phyloP scores from a whole-genome alignment of 2,113 vertebrate genomes.

The Elanoides forficatus region DNA sequence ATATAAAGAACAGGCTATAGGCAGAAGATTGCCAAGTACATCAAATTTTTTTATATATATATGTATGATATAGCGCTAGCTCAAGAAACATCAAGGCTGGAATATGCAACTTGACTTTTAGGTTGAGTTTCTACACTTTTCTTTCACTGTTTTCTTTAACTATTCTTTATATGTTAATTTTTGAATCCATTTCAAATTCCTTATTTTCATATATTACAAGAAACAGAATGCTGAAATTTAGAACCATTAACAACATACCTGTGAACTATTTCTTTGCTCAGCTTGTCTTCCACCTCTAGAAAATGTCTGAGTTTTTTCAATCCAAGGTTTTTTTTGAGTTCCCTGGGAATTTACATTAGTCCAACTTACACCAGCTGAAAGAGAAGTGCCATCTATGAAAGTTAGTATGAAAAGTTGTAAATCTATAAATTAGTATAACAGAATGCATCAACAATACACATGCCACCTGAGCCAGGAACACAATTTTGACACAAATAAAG shows the following conservation, averaged over 20 bases:
- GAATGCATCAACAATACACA: neutral
- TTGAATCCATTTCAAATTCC: neutral
- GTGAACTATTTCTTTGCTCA: conserved; percentile 83
- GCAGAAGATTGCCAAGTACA: neutral
- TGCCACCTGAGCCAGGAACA: neutral
- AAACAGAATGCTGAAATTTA: neutral
- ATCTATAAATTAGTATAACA: neutral
- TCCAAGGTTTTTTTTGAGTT: conserved; percentile 85
- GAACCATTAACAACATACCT: conserved; percentile 73
- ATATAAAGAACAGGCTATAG: neutral
- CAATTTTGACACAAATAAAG: neutral
- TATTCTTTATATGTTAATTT: neutral
- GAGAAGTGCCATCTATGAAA: neutral
- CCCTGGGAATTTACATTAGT: conserved; percentile 85
- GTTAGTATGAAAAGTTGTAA: neutral
- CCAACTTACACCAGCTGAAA: conserved; percentile 79
- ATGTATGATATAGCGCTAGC: neutral
- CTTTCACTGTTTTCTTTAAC: neutral
- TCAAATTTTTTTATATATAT: no score
- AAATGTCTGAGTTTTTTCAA: conserved; percentile 81
- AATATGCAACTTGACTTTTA: neutral
- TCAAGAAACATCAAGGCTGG: neutral
- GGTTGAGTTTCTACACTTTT: neutral
- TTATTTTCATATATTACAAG: neutral
- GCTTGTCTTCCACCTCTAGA: conserved; percentile 83